Percentiles rank a stretch among this genome's conserved stretches.
phyloP scores from a whole-genome alignment of 2,888 invertebrate genomes.

The Trissonchulus sp. region DNA sequence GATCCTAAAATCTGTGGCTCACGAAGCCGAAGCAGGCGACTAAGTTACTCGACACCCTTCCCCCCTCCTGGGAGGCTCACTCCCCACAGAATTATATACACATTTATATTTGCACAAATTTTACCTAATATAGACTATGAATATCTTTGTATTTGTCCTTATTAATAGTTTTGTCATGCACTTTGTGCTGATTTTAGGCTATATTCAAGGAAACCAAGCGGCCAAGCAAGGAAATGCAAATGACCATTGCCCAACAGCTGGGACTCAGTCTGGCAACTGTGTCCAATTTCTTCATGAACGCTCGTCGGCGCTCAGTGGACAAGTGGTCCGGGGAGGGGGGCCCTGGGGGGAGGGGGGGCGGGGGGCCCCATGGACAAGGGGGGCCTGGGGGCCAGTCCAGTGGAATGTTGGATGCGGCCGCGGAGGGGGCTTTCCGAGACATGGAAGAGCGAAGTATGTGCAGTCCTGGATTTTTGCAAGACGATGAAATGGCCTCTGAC shows the following conservation, averaged over 20 bases:
- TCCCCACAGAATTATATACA: too few relatives aligned
- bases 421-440: background rate
- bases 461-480: background rate
- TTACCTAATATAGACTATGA: too few relatives aligned
- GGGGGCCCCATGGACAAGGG: background rate
- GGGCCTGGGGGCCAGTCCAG: background rate
- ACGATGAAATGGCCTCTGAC: background rate
- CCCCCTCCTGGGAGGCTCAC: too few relatives aligned
- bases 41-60: too few relatives aligned
- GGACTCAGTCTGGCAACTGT: slow-evolving; percentile 95
- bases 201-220: slow-evolving; percentile 99
- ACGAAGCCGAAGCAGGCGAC: too few relatives aligned
- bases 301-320: slow-evolving; percentile 77
- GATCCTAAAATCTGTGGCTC: background rate
- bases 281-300: slow-evolving; percentile 99
- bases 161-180: too few relatives aligned
- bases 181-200: slow-evolving; percentile 68
- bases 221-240: slow-evolving; percentile 99
- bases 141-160: too few relatives aligned
- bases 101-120: too few relatives aligned
- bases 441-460: background rate
- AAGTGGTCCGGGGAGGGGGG: slow-evolving; percentile 64
- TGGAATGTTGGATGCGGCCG: background rate
- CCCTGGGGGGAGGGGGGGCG: background rate
- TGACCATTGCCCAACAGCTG: slow-evolving; percentile 92